These are phyloP conservation scores for Coregonus clupeaformis DNA, from an alignment of 2,113 vertebrate genomes.

Conservation along the genomic window DNA sequence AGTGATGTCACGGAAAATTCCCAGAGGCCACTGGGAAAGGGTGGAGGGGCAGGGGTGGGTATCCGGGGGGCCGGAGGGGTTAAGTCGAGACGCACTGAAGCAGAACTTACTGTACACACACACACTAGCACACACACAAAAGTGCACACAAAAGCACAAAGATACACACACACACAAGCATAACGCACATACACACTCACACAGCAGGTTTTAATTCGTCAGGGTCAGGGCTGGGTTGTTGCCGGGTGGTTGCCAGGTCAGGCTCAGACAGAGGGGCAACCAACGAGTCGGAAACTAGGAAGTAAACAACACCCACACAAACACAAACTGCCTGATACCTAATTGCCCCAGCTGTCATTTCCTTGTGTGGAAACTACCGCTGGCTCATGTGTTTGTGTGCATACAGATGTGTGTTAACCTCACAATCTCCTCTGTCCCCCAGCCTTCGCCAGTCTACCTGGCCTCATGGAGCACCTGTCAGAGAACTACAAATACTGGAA, in stretches of 20 bases:
- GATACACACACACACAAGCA: not conserved
- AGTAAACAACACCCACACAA: conserved; percentile 40
- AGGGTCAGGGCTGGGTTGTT: conserved; percentile 32
- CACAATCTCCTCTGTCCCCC: conserved; percentile 4
- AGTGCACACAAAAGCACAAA: conserved; percentile 14
- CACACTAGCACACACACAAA: conserved; percentile 13
- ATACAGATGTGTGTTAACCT: not conserved
- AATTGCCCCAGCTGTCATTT: not conserved
- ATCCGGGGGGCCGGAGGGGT: not conserved
- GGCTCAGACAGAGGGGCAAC: conserved; percentile 7
- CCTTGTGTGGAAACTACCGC: no score
- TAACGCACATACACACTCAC: no score
- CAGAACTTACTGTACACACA: not conserved
- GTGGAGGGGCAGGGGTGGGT: not conserved
- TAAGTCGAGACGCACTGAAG: conserved; percentile 9
- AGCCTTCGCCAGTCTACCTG: conserved; percentile 93
- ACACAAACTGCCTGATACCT: conserved; percentile 10
- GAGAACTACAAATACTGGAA: conserved; percentile 98
- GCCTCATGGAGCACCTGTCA: conserved; percentile 89
- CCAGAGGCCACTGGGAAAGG: conserved; percentile 43
- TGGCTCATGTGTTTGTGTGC: not conserved
- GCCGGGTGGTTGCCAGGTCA: not conserved
- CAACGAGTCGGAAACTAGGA: conserved; percentile 28
- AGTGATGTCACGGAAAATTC: conserved; percentile 75
- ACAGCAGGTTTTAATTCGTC: conserved; percentile 13